Evolutionary conservation across 2,113 vertebrate genomes (phyloP).

Genomic region (Setophaga coronata): DNA sequence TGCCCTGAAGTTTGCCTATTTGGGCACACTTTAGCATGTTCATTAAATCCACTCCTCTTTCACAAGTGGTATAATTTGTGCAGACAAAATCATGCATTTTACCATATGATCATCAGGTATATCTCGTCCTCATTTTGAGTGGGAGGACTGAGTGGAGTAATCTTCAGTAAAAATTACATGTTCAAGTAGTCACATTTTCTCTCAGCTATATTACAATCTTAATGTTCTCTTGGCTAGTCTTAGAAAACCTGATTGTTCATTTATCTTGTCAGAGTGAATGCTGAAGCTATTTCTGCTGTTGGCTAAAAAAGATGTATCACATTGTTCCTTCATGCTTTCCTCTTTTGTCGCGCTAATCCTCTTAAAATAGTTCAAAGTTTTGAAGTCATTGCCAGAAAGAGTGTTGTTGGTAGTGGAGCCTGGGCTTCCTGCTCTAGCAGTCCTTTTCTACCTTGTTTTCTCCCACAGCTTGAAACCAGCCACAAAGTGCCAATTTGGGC

Average conservation of each 20-base stretch:
- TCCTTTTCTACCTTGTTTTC: not conserved
- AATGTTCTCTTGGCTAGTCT: slow-evolving; percentile 16
- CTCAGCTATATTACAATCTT: not conserved
- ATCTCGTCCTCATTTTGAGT: not conserved
- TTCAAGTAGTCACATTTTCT: slow-evolving; percentile 1
- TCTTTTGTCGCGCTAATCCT: slow-evolving; percentile 34
- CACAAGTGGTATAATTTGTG: not conserved
- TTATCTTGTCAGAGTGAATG: slow-evolving; percentile 41
- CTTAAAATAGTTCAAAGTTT: slow-evolving; percentile 54
- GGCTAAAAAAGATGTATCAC: slow-evolving; percentile 33
- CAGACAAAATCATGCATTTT: not conserved
- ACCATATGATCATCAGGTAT: not conserved
- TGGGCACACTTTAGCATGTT: not conserved
- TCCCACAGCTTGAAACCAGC: not conserved
- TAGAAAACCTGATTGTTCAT: slow-evolving; percentile 40
- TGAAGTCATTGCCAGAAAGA: not conserved
- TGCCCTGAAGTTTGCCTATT: not conserved
- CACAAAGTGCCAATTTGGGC: not conserved
- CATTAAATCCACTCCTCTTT: not conserved
- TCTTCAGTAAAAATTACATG: not conserved
- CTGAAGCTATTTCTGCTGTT: slow-evolving; percentile 44
- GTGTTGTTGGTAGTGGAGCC: not conserved
- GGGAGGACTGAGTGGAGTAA: not conserved
- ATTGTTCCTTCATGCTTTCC: not conserved
- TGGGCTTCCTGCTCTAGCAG: not conserved